Conservation (phyloP, 1,140 invertebrate genomes). For the Drosophila aff. region DNA sequence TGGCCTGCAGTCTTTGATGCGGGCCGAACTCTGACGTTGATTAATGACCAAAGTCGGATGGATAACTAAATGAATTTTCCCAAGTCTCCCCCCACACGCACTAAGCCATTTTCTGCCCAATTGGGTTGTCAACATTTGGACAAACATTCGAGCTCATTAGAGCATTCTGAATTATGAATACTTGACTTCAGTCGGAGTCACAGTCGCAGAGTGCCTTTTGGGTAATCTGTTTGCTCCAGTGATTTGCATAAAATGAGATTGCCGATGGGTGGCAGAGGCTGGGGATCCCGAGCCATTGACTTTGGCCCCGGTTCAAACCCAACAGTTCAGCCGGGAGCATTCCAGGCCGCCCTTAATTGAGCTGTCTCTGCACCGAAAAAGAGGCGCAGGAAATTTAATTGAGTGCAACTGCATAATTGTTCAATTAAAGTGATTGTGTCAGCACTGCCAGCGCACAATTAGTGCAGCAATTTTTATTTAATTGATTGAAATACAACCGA, state of each 20-base stretch:
- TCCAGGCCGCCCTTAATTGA: conserved; percentile 30
- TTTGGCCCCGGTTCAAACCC: conserved; percentile 39
- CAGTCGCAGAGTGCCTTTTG: conserved; percentile 20
- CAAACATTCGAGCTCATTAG: conserved; percentile 78
- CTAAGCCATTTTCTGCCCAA: conserved; percentile 70
- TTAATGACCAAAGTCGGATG: conserved; percentile 51
- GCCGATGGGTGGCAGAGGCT: conserved; percentile 1
- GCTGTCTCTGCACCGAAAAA: conserved; percentile 33
- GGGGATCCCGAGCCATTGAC: conserved; percentile 6
- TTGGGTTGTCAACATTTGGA: conserved; percentile 75
- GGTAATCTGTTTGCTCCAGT: conserved; percentile 63
- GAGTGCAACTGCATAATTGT: conserved; percentile 78
- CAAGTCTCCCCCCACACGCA: conserved; percentile 6
- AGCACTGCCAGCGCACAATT: conserved; percentile 53
- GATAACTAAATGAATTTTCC: conserved; percentile 28
- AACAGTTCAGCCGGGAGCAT: conserved; percentile 23
- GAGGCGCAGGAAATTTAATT: conserved; percentile 60
- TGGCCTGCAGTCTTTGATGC: conserved; percentile 42
- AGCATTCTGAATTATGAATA: conserved; percentile 72
- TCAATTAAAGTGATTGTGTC: conserved; percentile 77
- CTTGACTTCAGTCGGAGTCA: conserved; percentile 43
- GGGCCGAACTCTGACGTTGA: conserved; percentile 56
- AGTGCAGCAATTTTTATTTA: conserved; percentile 66
- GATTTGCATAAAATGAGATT: conserved; percentile 72
- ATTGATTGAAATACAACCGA: conserved; percentile 60